phyloP scores from a whole-genome alignment of 2,797 vertebrate genomes.

The Steatocranus sp. region DNA sequence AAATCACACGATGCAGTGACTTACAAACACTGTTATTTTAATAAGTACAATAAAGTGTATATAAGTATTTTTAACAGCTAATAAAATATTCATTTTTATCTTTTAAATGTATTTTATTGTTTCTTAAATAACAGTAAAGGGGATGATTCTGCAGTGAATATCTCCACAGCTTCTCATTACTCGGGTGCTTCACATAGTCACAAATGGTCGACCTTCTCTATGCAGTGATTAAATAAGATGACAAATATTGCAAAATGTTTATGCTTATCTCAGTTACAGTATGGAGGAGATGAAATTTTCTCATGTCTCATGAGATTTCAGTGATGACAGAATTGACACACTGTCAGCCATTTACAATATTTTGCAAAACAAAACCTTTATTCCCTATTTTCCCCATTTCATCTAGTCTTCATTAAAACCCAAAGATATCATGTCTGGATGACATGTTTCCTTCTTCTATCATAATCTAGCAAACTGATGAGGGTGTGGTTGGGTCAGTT shows the following conservation, averaged over 20 bases:
- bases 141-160: background rate
- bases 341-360: background rate
- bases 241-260: background rate
- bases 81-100: conserved; percentile 23
- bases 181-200: background rate
- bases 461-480: background rate
- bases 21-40: background rate
- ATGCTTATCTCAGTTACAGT: background rate
- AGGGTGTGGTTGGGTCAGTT: background rate
- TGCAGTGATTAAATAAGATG: background rate
- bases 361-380: background rate
- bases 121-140: background rate
- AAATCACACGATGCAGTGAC: background rate
- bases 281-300: background rate
- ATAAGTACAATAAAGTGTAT: background rate
- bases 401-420: background rate
- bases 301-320: background rate
- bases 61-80: background rate
- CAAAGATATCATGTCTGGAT: background rate
- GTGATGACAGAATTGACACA: background rate
- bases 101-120: background rate
- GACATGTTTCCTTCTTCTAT: background rate
- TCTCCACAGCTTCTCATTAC: background rate
- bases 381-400: background rate
- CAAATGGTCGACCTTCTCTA: background rate